phyloP scores from a whole-genome alignment of 2,113 vertebrate genomes.

The Centropristis striata region DNA sequence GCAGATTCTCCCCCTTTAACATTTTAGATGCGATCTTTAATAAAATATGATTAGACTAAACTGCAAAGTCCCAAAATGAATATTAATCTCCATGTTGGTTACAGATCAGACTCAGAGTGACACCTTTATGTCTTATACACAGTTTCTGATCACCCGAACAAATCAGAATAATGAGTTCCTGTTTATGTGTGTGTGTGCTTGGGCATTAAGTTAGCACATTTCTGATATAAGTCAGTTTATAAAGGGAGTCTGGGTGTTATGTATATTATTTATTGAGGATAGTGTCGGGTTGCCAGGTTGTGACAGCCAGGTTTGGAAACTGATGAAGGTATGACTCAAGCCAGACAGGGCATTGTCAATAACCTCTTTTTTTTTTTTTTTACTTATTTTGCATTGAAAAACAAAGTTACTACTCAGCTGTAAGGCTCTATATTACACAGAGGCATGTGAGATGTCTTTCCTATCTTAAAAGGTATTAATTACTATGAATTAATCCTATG shows the following conservation, averaged over 20 bases:
- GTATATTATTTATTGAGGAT: conserved; percentile 81
- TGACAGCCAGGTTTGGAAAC: conserved; percentile 27
- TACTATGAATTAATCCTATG: not conserved
- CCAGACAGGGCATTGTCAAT: conserved; percentile 29
- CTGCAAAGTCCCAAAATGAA: conserved; percentile 49
- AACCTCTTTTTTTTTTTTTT: not conserved
- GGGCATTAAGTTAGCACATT: conserved; percentile 9
- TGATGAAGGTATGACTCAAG: conserved; percentile 52
- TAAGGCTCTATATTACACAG: not conserved
- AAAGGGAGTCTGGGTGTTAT: conserved; percentile 45
- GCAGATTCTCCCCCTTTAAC: conserved; percentile 47
- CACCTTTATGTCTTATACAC: not conserved
- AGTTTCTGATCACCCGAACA: conserved; percentile 14
- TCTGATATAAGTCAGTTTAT: conserved; percentile 57
- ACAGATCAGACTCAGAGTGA: conserved; percentile 32
- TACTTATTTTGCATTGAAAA: not conserved
- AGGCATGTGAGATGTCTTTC: not conserved
- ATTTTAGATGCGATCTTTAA: conserved; percentile 62
- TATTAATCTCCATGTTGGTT: conserved; percentile 55
- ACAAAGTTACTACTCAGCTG: not conserved
- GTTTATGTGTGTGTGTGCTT: conserved; percentile 20
- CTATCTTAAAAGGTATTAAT: not conserved
- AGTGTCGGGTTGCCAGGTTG: conserved; percentile 57
- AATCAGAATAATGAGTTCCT: not conserved
- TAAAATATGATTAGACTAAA: conserved; percentile 66